Percentiles rank a stretch among this genome's conserved stretches.
phyloP scores from a whole-genome alignment of 2,888 invertebrate species.

The Agrilus cyanescens region DNA sequence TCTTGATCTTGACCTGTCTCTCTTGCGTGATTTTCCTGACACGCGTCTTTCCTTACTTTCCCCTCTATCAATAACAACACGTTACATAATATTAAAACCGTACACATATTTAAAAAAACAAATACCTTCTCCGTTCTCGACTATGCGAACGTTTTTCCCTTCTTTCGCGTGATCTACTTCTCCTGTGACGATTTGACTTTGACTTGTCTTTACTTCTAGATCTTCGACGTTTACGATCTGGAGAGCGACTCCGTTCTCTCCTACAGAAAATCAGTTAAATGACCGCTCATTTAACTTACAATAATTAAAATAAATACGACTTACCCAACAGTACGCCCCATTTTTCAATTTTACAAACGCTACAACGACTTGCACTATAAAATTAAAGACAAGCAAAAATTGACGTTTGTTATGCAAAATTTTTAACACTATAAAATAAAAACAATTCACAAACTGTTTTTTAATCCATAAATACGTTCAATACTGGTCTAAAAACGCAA shows the following conservation, averaged over 20 bases:
- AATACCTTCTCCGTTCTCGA: conserved; percentile 22
- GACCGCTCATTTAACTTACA: conserved; percentile 1
- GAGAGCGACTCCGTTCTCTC: conserved; percentile 25
- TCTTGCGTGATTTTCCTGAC: conserved; percentile 43
- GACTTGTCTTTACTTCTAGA: conserved; percentile 35
- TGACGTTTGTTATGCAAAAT: no score
- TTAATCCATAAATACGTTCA: no score
- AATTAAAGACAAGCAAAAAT: no score
- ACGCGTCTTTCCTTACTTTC: conserved; percentile 51
- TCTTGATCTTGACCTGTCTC: conserved; percentile 27
- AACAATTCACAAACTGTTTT: no score
- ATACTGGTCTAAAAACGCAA: no score
- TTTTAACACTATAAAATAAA: no score
- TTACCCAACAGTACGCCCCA: conserved; percentile 11
- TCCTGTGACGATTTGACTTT: conserved; percentile 40
- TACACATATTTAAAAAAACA: conserved; percentile 3
- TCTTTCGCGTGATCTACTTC: conserved; percentile 26
- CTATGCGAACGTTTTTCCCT: conserved; percentile 26
- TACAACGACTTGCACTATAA: no score
- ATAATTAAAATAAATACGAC: not conserved
- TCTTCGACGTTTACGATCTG: conserved; percentile 27
- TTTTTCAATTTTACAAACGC: not conserved
- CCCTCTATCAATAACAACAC: conserved; percentile 38
- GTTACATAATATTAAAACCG: not conserved
- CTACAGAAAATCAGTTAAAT: conserved; percentile 5